Base-by-base conservation (phyloP, 23 tunicate species). In the Halocynthia aurantium region DNA sequence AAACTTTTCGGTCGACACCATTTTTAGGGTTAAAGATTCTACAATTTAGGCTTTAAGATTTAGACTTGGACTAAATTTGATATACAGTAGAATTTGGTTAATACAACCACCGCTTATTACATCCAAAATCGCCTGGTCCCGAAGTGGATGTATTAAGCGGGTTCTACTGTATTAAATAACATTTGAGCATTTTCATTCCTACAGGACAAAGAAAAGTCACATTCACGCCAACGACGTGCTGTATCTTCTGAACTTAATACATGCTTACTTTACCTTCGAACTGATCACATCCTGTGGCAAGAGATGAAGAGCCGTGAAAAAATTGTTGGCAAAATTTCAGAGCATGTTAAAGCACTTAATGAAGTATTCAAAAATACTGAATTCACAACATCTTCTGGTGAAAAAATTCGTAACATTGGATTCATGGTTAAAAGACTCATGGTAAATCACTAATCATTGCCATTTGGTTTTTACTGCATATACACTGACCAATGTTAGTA, bases 341-440 rank as follows among this genome's bases (percentile, higher is more conserved):
- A 81, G 72, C 98, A 94, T 76, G 90, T 94, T 5, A 88, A 88
- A 63, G 98, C 90, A 10, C 77, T 85, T 19, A 88, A 94, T 70
- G 40, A 80, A 12, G 84, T 88, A 9, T 94, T 83, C 68, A 62
- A 62, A 5, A 61, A 56, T 19, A 91, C 97, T 7, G 64, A 50
- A 52, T 91, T 91, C 70, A 19, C 7, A 54, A 71, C 88, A 10
- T 40, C 76, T 10, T 54, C 22, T 55, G 78, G 78, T 18, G 82
- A 68, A 53, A 64, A 10, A 9, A 85, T 88, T 51, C 79, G 72
- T 8, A 76, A 76, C 10, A 75, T 90, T 18, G 91, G 84, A 21
- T 90, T 90, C 54, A 75, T 76, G 71, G 96, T 90, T 15, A 72
- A 61, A 52, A 76, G 96, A 83, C 58, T 90, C 6, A 55, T 89